Conservation (phyloP, 2,888 invertebrate genomes). For the Torymus texanus region DNA sequence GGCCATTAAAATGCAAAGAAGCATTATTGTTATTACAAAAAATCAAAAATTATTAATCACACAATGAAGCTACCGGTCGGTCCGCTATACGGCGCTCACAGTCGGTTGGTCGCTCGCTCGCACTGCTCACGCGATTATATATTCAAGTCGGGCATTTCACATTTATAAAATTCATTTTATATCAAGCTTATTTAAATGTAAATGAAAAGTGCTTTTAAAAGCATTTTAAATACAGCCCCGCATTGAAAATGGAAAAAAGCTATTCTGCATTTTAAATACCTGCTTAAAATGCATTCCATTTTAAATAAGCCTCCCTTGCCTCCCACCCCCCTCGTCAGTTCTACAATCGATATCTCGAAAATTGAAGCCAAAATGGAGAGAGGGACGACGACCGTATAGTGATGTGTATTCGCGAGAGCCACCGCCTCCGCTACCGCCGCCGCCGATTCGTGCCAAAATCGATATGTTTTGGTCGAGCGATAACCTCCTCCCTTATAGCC, state of each 20-base stretch:
- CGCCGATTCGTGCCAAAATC: constrained; percentile 25
- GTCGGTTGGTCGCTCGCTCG: too few relatives aligned
- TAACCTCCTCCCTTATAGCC: background rate
- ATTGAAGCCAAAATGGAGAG: constrained; percentile 30
- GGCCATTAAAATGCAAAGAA: background rate
- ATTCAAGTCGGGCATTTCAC: constrained; percentile 37
- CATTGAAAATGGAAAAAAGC: constrained; percentile 54
- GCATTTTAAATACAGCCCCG: constrained; percentile 51
- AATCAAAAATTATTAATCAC: constrained; percentile 30
- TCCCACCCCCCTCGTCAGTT: background rate
- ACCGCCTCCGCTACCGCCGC: background rate
- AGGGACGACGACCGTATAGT: too few relatives aligned
- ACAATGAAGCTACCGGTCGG: background rate
- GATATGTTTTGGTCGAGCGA: background rate
- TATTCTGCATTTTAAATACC: constrained; percentile 54
- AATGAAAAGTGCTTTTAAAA: constrained; percentile 55
- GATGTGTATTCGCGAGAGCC: too few relatives aligned
- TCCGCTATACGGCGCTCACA: too few relatives aligned
- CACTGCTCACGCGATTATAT: background rate
- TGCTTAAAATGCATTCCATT: constrained; percentile 51
- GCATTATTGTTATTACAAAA: constrained; percentile 24
- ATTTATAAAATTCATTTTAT: constrained; percentile 55
- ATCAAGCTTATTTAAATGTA: constrained; percentile 54
- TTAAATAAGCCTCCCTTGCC: constrained; percentile 28
- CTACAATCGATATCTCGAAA: constrained; percentile 50